Evolutionary conservation across 2,113 vertebrate genomes (phyloP).

Genomic region (Xenopus laevis): DNA sequence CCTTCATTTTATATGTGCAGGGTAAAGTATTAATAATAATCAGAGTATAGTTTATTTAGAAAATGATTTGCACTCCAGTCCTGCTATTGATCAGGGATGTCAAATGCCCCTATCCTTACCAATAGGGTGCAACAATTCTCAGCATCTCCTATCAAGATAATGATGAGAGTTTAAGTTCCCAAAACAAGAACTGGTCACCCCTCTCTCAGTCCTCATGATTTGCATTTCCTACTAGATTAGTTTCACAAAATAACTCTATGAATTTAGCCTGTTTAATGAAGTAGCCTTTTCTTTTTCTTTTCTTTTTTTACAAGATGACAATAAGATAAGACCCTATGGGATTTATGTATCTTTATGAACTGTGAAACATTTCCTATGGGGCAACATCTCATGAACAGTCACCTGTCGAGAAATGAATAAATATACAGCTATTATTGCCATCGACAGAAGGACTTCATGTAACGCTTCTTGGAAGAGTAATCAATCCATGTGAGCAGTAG

Average conservation of each 20-base stretch:
- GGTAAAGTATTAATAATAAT: no score
- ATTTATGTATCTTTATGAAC: neutral
- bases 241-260: neutral
- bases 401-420: slow-evolving; percentile 45
- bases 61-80: no score
- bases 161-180: no score
- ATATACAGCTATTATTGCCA: slow-evolving; percentile 5
- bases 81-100: no score
- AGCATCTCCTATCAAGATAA: no score
- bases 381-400: neutral
- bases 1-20: no score
- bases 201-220: neutral
- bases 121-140: no score
- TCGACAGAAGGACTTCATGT: slow-evolving; percentile 34
- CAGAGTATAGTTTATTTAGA: no score
- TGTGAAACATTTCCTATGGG: neutral
- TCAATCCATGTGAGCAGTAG: neutral
- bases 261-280: neutral
- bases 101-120: no score
- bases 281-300: neutral
- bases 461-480: neutral
- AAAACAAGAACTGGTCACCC: no score
- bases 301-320: neutral
- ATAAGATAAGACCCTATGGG: neutral
- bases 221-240: neutral